These are phyloP conservation scores for Xyrauchen texanus DNA, from an alignment of 2,113 vertebrate species.

Conservation along the genomic window DNA sequence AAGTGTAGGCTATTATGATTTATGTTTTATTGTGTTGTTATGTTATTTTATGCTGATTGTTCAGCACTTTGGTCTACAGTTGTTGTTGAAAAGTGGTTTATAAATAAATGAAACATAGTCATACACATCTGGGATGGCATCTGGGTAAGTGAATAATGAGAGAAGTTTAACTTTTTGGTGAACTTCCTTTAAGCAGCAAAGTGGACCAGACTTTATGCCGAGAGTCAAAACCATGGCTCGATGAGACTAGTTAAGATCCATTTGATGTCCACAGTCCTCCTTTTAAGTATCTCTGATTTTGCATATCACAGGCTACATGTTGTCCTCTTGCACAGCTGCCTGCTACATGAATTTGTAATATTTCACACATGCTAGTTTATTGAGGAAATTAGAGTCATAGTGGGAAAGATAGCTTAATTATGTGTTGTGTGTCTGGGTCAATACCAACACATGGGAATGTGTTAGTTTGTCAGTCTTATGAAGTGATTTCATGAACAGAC, in stretches of 20 bases:
- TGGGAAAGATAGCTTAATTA: conserved; percentile 26
- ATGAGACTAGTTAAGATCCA: background rate
- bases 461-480: background rate
- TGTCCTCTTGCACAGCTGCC: conserved; percentile 22
- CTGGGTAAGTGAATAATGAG: no score
- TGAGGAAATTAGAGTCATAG: conserved; percentile 3
- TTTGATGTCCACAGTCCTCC: background rate
- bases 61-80: no score
- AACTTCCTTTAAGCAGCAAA: no score
- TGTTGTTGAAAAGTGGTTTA: no score
- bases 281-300: background rate
- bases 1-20: background rate
- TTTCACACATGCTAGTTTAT: conserved; percentile 4
- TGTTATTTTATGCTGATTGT: background rate
- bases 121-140: no score
- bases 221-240: no score
- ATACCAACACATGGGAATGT: background rate
- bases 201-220: no score
- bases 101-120: no score
- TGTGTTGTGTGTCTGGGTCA: background rate
- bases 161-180: no score
- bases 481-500: no score
- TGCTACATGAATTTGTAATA: conserved; percentile 10
- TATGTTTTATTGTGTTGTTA: conserved; percentile 8
- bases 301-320: background rate